Percentiles rank a stretch among this genome's conserved stretches.
These are phyloP conservation scores for Limnephilus rhombicus DNA, from an alignment of 2,888 invertebrate genomes.

Conservation along the genomic window DNA sequence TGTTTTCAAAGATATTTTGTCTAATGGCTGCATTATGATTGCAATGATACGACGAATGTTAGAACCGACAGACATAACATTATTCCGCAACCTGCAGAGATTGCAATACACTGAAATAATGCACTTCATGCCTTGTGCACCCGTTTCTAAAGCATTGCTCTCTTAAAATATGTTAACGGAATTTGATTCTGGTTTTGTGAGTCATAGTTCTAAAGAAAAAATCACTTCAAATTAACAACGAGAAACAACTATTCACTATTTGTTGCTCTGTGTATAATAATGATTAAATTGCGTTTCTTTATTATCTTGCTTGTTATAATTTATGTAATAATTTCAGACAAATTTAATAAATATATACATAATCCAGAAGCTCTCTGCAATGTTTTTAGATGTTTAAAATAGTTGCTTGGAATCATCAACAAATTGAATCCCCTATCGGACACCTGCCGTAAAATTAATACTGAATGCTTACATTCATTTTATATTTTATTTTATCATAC, in stretches of 20 bases:
- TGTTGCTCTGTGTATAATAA: background rate
- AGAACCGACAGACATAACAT: background rate
- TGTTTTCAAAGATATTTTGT: background rate
- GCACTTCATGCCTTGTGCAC: background rate
- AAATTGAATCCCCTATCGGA: background rate
- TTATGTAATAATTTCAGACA: background rate
- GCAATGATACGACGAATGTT: background rate
- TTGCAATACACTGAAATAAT: background rate
- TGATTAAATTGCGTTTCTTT: background rate
- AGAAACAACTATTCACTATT: no score
- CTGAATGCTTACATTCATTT: background rate
- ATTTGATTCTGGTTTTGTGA: background rate
- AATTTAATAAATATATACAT: no score
- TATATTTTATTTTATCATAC: background rate
- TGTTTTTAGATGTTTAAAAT: background rate
- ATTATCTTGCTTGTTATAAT: background rate
- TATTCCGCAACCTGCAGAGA: background rate
- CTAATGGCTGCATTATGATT: no score
- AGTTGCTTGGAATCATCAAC: background rate
- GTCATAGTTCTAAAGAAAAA: background rate
- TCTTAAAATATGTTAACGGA: background rate
- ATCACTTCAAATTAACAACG: slow-evolving; percentile 1
- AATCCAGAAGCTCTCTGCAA: no score
- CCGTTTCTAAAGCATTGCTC: background rate
- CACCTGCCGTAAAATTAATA: background rate